A percentile compares a stretch with the other conserved stretches of the same genome.
Evolutionary conservation across 2,888 invertebrate species (phyloP).

Genomic region (Leptinotarsa peninsularis): DNA sequence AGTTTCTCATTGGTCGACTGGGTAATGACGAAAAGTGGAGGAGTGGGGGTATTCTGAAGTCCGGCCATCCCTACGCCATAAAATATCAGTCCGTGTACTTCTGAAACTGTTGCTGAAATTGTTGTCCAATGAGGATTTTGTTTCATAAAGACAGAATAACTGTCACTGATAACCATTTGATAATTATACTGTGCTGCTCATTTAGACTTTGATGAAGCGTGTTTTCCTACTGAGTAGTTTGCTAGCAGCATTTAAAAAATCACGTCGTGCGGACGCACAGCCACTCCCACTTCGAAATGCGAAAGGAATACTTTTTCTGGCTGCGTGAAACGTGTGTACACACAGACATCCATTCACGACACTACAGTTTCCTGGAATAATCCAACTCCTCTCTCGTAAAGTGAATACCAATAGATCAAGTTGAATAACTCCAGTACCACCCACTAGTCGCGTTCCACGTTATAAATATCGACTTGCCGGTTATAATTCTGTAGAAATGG

Average conservation of each 20-base stretch:
- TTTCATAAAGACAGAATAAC: too few relatives aligned
- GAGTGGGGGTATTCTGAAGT: too few relatives aligned
- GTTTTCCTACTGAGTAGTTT: too few relatives aligned
- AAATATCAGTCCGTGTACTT: too few relatives aligned
- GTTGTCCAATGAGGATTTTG: too few relatives aligned
- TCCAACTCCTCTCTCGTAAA: slow-evolving; percentile 37
- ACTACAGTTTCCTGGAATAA: slow-evolving; percentile 40
- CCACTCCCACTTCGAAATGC: slow-evolving; percentile 19
- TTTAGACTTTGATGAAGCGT: too few relatives aligned
- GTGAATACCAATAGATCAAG: slow-evolving; percentile 41
- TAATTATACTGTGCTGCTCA: too few relatives aligned
- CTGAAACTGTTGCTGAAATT: too few relatives aligned
- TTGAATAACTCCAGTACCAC: slow-evolving; percentile 39
- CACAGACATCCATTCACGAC: slow-evolving; percentile 37
- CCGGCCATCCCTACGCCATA: too few relatives aligned
- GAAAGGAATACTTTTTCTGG: slow-evolving; percentile 32
- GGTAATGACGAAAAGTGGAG: too few relatives aligned
- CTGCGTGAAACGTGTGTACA: slow-evolving; percentile 22
- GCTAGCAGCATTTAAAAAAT: not conserved
- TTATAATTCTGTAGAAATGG: slow-evolving; percentile 37
- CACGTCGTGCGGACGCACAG: not conserved
- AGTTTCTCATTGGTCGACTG: too few relatives aligned
- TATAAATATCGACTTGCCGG: slow-evolving; percentile 34
- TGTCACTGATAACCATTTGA: too few relatives aligned
- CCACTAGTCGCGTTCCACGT: slow-evolving; percentile 32